Evolutionary conservation across 2,113 vertebrate genomes (phyloP).

Genomic region (Porphyrio hochstetteri): DNA sequence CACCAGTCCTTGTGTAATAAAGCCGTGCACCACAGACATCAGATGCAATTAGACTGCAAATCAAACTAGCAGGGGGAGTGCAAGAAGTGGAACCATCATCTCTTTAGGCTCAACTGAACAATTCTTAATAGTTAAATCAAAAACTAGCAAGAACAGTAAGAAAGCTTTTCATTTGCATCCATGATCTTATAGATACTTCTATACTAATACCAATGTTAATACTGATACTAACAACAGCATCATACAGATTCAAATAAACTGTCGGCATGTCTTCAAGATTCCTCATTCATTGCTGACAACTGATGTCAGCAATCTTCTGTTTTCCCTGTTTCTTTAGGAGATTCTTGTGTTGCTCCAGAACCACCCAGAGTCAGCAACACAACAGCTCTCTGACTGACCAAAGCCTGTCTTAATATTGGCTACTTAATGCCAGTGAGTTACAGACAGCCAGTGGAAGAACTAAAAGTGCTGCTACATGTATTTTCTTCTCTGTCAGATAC

Average conservation of each 20-base stretch:
- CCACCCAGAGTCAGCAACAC: rapidly evolving
- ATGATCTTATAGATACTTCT: not conserved
- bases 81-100: not conserved
- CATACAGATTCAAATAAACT: not conserved
- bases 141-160: not conserved
- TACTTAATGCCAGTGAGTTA: not conserved
- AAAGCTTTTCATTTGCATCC: not conserved
- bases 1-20: not conserved
- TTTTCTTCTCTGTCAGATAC: not conserved
- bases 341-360: not conserved
- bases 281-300: not conserved
- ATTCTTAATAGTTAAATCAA: not conserved
- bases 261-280: not conserved
- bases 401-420: not conserved
- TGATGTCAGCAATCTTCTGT: not conserved
- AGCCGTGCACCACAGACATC: not conserved
- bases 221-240: not conserved
- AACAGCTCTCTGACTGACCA: not conserved
- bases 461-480: not conserved
- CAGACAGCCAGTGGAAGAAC: not conserved
- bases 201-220: not conserved
- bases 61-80: not conserved
- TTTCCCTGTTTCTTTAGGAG: not conserved
- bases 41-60: not conserved
- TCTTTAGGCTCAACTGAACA: not conserved